Evolutionary conservation across 2,113 vertebrate genomes (phyloP).

Genomic region (Bos indicus): DNA sequence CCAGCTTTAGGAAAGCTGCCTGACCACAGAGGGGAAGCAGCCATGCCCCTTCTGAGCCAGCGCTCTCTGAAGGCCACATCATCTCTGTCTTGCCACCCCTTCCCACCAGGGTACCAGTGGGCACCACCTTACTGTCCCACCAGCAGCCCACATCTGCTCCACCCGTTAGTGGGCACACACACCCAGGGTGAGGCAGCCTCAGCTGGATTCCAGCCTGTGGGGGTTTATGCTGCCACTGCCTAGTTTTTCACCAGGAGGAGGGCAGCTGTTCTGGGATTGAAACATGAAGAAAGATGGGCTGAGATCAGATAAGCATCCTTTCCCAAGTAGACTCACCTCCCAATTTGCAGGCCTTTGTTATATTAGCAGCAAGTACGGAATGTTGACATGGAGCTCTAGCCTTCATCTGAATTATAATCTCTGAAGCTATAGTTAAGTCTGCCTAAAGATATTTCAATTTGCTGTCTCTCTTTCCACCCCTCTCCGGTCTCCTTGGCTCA

Average conservation of each 20-base stretch:
- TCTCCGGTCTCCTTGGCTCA: slow-evolving; percentile 41
- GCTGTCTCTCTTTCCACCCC: not conserved
- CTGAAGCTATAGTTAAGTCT: slow-evolving; percentile 68
- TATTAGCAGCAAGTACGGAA: slow-evolving; percentile 72
- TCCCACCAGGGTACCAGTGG: not conserved
- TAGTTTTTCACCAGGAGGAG: slow-evolving; percentile 50
- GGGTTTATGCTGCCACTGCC: slow-evolving; percentile 24
- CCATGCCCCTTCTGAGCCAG: not conserved
- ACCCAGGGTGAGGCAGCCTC: fast-evolving
- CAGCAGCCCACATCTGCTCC: fast-evolving
- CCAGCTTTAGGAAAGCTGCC: not conserved
- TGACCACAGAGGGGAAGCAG: not conserved
- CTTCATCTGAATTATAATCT: slow-evolving; percentile 76
- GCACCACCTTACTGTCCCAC: not conserved
- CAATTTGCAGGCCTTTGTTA: slow-evolving; percentile 76
- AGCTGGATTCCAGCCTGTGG: not conserved
- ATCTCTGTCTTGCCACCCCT: no score
- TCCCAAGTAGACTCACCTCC: slow-evolving; percentile 77
- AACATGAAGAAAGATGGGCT: slow-evolving; percentile 82
- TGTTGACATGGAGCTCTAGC: slow-evolving; percentile 77
- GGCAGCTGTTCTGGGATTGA: slow-evolving; percentile 80
- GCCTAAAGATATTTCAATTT: slow-evolving; percentile 71
- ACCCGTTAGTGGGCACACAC: fast-evolving
- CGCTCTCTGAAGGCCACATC: not conserved
- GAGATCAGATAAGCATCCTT: slow-evolving; percentile 79